phyloP scores from a whole-genome alignment of 1,140 invertebrate genomes.

The Oncopodura yosiiana region DNA sequence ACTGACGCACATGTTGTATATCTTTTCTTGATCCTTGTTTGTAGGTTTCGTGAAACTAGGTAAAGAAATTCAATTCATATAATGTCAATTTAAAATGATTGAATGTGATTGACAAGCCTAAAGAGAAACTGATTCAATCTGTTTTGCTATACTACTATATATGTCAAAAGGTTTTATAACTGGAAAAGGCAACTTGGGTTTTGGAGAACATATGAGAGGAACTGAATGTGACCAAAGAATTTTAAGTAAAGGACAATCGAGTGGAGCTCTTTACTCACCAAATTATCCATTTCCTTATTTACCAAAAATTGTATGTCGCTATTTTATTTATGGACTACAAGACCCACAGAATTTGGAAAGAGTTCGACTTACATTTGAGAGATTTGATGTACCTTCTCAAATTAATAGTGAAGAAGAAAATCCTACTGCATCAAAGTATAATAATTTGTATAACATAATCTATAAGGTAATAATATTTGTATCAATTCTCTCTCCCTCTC shows the following conservation, averaged over 20 bases:
- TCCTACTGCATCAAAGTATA: constrained; percentile 5
- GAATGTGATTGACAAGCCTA: constrained; percentile 91
- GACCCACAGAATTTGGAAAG: constrained; percentile 87
- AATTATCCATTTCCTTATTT: constrained; percentile 89
- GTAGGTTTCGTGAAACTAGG: constrained; percentile 91
- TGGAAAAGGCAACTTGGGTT: no score
- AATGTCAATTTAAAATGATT: constrained; percentile 37
- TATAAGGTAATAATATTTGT: no score
- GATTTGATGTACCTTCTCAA: constrained; percentile 83
- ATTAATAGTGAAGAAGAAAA: constrained; percentile 56
- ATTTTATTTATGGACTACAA: constrained; percentile 94
- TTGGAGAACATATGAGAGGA: constrained; percentile 82
- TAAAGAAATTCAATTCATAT: no score
- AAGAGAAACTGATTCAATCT: no score
- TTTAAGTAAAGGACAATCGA: constrained; percentile 79
- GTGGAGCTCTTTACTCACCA: constrained; percentile 81
- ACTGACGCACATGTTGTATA: no score
- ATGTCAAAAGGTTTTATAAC: no score
- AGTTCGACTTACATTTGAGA: constrained; percentile 72
- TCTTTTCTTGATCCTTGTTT: no score
- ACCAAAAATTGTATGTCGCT: constrained; percentile 86
- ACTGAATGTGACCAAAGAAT: constrained; percentile 96
- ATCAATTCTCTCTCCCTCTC: no score
- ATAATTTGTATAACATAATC: no score
- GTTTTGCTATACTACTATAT: no score